A percentile compares a stretch with the other conserved stretches of the same genome.
phyloP scores from a whole-genome alignment of 2,888 invertebrate species.

The Macaria liturata region DNA sequence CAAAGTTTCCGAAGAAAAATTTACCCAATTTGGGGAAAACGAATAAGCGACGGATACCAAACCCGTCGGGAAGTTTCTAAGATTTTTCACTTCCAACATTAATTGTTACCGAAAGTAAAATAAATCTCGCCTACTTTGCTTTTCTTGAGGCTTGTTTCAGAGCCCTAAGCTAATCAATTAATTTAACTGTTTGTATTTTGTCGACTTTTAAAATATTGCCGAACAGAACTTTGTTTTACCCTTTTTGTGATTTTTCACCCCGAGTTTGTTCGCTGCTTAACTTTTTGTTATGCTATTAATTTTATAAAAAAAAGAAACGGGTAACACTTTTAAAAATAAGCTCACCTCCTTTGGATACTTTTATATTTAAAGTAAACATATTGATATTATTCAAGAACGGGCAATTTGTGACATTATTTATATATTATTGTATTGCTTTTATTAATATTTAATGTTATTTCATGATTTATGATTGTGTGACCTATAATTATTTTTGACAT shows the following conservation, averaged over 20 bases:
- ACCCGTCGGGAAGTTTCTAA: constrained; percentile 64
- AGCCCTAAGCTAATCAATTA: constrained; percentile 74
- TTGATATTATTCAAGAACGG: too few species aligned
- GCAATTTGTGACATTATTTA: too few species aligned
- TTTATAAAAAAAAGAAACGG: not conserved
- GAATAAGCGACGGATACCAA: constrained; percentile 62
- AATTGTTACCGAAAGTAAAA: constrained; percentile 79
- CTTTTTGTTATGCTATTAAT: constrained; percentile 13
- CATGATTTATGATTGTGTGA: too few species aligned
- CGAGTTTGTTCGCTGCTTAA: too few species aligned
- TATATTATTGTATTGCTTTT: too few species aligned
- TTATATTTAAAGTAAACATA: too few species aligned
- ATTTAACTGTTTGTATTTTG: constrained; percentile 67
- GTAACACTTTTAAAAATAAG: too few species aligned
- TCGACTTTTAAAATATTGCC: constrained; percentile 37
- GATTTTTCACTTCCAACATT: constrained; percentile 81
- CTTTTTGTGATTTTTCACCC: constrained; percentile 20
- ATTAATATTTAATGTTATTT: too few species aligned
- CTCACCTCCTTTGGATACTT: too few species aligned
- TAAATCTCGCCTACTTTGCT: constrained; percentile 74
- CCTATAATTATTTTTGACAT: too few species aligned
- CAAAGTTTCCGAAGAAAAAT: constrained; percentile 78
- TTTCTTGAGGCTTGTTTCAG: constrained; percentile 67
- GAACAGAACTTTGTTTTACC: constrained; percentile 25
- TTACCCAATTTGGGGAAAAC: constrained; percentile 73